These are phyloP conservation scores for Picus viridis DNA, from an alignment of 2,797 vertebrate species.

Conservation along the genomic window DNA sequence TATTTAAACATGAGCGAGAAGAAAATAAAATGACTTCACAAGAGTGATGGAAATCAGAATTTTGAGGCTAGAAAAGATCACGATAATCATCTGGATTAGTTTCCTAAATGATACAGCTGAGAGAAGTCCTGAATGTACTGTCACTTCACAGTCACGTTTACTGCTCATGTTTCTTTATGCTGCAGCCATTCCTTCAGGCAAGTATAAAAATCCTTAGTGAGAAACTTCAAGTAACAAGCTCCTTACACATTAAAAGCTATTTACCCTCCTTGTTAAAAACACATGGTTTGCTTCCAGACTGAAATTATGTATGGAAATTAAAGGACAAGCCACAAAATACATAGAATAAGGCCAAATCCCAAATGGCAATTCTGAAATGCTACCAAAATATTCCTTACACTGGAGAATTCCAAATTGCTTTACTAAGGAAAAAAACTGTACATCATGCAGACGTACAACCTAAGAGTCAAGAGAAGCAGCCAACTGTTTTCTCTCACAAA, in stretches of 20 bases:
- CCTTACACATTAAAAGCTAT: background rate
- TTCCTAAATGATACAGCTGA: background rate
- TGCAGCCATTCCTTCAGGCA: background rate
- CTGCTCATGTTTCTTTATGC: background rate
- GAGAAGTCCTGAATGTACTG: background rate
- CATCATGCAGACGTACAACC: background rate
- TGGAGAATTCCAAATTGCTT: background rate
- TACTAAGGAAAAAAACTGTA: background rate
- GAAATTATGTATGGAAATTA: background rate
- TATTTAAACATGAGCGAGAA: background rate
- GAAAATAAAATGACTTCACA: background rate
- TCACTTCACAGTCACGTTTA: background rate
- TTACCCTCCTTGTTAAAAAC: background rate
- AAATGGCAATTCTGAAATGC: background rate
- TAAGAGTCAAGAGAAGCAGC: background rate
- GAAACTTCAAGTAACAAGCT: background rate
- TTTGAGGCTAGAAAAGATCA: background rate
- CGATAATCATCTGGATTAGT: background rate
- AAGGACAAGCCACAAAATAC: background rate
- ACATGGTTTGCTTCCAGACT: background rate
- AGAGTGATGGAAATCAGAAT: background rate
- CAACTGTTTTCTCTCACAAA: background rate
- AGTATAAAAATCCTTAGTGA: background rate
- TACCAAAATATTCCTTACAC: background rate
- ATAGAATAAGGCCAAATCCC: background rate